Base-by-base conservation (phyloP, 2,888 invertebrate species). In the Ypsolopha sequella region DNA sequence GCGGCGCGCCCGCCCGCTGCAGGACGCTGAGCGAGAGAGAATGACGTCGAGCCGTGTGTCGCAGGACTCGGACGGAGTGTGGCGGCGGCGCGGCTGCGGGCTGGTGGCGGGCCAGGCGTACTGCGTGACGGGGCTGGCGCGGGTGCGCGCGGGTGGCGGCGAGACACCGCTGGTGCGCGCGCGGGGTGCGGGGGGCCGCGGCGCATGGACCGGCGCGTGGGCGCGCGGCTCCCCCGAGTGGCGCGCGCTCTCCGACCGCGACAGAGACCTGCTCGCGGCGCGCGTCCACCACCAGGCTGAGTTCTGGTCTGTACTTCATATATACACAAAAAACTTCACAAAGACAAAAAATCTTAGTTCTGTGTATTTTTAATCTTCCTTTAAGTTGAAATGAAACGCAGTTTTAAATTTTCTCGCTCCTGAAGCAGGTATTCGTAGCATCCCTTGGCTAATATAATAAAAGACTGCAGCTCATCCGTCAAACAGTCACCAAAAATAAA, bases 191-290 rank as follows among this genome's bases (percentile, higher is more conserved):
- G 90, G 90, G 88, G 92, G 90, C 3, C 75, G 88, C 55, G 90
- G 90, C 1, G 91, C 91, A 64, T 92, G 92, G 92, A 89, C 89
- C 41, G 92, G 93, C 34, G 88, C 91, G 1, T 92, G 93, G 93
- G 89, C 91, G 55, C 91, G 92, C 65, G 74, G 90, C 54, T 89
- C 89, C 50, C 88, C 89, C 84, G 91, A 91, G 74, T 92, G 92
- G 92, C 90, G 90, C 65, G 89, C 90, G 13, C 76, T 92, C 48
- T 87, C 89, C 13, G 84, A 88, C 48, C 76, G 90, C 55, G 91
- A 91, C 69, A 90, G 91, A 59, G 90, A 90, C 59, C 74, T 90
- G 54, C 86, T 91, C 6, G 89, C 89, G 53, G 88, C 89, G 7
- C 68, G 90, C 55, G 88, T 89, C 13, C 77, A 89, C 57, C 89